These are phyloP conservation scores for Pteria penguin DNA, from an alignment of 2,888 invertebrate genomes.

Conservation along the genomic window DNA sequence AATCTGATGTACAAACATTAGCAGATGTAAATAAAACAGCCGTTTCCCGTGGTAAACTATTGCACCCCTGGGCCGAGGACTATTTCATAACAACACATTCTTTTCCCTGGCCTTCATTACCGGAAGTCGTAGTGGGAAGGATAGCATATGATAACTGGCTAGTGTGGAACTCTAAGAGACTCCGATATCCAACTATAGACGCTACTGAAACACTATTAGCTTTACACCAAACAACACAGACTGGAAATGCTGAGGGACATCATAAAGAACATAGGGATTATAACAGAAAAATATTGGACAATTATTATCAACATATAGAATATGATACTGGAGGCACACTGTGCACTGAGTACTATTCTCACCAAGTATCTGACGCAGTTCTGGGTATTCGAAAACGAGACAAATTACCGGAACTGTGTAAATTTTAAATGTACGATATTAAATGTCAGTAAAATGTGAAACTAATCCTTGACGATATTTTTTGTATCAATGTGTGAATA, in stretches of 20 bases:
- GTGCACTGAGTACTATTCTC: too few species aligned
- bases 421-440: too few species aligned
- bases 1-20: constrained; percentile 10
- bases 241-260: constrained; percentile 41
- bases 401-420: too few species aligned
- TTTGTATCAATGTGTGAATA: too few species aligned
- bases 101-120: constrained; percentile 52
- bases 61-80: constrained; percentile 44
- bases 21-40: constrained; percentile 6
- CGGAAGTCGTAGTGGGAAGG: constrained; percentile 54
- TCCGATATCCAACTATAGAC: constrained; percentile 41
- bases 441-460: too few species aligned
- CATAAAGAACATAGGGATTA: constrained; percentile 13
- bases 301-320: constrained; percentile 20
- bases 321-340: constrained; percentile 31
- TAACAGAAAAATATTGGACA: constrained; percentile 26
- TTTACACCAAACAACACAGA: constrained; percentile 52
- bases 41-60: constrained; percentile 32
- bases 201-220: constrained; percentile 49
- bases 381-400: too few species aligned
- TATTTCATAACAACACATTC: constrained; percentile 50
- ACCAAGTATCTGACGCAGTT: too few species aligned
- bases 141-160: constrained; percentile 58
- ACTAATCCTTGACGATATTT: too few species aligned
- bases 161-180: constrained; percentile 38